Evolutionary conservation across 2,888 invertebrate species (phyloP), one percentile per base, ranked within the genome.

Genomic region (Deladenus siricidicola): DNA sequence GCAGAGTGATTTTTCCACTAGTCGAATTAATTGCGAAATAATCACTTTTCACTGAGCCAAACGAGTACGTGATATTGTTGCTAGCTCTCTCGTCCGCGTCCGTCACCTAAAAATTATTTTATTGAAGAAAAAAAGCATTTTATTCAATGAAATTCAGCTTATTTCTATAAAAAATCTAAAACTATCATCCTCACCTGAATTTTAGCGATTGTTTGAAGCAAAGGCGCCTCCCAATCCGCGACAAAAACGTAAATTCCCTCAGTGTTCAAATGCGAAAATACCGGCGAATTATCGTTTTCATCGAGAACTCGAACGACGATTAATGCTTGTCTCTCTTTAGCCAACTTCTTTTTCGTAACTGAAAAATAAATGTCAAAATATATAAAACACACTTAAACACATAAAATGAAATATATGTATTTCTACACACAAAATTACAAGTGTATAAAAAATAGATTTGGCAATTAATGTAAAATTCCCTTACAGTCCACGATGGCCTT

Each of bases 251-350:
- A 61, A 1, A 63, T 58, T 1, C 68, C 68, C 43, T 72, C 68
- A 2, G 56, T 28, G 26, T 62, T 68, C 8, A 72, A 56, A 43
- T 69, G 67, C 1, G 66, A 61, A 62, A 76, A 72, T 4, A 47
- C 34, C 0, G 77, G 77, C 3, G 68, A 45, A 43, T 78, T 76
- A 68, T 77, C 77, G 61, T 77, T 78, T n/a, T 70, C 70, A 51
- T 76, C 75, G 3, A 71, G 47, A 3, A 76, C 73, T 8, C 64
- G 59, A 4, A 76, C 67, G 3, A 75, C 67, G 3, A 76, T 70
- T 2, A 78, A 61, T 0, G 74, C 63, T 56, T 76, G 77, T 59
- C 67, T 70, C 4, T 64, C n/a, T 34, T 6, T 14, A 4, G 63
- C 53, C 6, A 76, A 65, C 51, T 65, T 73, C 21, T 68, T 62